Base-by-base conservation (phyloP, 2,113 vertebrate genomes). In the Amphiprion percula region DNA sequence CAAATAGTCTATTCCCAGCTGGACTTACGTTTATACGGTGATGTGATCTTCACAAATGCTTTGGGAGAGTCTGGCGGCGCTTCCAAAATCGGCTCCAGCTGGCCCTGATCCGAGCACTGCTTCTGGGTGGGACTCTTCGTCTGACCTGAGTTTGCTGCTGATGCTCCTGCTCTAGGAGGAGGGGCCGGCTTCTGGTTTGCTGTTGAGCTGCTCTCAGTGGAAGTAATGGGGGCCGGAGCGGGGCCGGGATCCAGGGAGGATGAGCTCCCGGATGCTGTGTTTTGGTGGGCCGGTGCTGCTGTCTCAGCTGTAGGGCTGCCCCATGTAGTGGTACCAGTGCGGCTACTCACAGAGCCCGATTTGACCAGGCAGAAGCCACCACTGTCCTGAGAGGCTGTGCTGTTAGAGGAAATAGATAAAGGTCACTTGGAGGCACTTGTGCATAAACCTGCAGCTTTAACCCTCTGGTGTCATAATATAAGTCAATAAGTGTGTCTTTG, bases 21-120 rank as follows among this genome's bases (percentile, higher is more conserved):
- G 9, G 50, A 71, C 94, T 83, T 86, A 95, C 94, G 85, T 91
- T 94, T 95, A 47, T 61, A 92, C 0, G 91, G 90, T 11, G 56
- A 41, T 8, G 2, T 1, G 10, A 92, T 87, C 28, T 68, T 92
- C 61, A 94, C 44, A 0, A 24, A 30, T 1, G 66, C 84, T 69
- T 11, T 83, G 0, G 89, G 79, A 7, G 90, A 91, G 11, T 75
- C 69, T 1, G 83, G 81, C 0, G 77, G 59, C 7, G 74, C 82
- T 53, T 93, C 91, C 39, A 70, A 19, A 79, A 87, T 80, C 0
- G 88, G 63, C 50, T 92, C 88, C 15, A 89, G 80, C 24, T 68
- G 85, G 0, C 16, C 41, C 24, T 62, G 65, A 28, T 91, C 85
- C 1, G 78, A 74, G 30, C 46, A 14, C 63, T 84, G 88, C 47